Evolutionary conservation across 2,797 vertebrate species (phyloP).

Genomic region (Discoglossus pictus): DNA sequence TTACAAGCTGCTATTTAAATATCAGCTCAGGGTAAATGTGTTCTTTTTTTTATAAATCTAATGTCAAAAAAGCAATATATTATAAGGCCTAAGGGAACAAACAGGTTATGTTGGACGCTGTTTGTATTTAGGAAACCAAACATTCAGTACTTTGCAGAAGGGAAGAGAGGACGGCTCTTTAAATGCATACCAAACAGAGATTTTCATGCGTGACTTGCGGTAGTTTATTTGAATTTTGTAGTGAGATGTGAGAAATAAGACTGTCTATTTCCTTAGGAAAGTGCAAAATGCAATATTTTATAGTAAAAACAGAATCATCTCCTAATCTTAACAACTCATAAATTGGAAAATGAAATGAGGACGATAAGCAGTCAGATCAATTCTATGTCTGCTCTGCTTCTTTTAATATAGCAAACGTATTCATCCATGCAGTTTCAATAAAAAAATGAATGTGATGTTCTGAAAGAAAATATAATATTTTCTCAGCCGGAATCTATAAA

Average conservation of each 20-base stretch:
- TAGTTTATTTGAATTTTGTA: conserved; percentile 39
- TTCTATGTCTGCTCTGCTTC: conserved; percentile 26
- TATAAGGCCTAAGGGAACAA: not conserved
- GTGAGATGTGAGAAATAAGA: conserved; percentile 11
- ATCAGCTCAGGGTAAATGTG: too few species aligned
- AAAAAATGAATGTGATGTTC: conserved; percentile 7
- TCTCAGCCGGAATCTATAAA: conserved; percentile 7
- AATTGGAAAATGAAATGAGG: conserved; percentile 40
- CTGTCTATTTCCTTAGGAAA: conserved; percentile 12
- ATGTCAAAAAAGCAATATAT: not conserved
- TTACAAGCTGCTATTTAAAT: too few species aligned
- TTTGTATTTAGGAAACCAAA: not conserved
- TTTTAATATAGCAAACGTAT: conserved; percentile 33
- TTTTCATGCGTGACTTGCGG: conserved; percentile 19
- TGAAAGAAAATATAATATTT: conserved; percentile 5
- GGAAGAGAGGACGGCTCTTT: conserved; percentile 1
- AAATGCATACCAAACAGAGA: conserved; percentile 27
- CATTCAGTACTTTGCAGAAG: conserved; percentile 1
- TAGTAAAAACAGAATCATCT: conserved; percentile 28
- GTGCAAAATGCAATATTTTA: conserved; percentile 30
- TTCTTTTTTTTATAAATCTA: too few species aligned
- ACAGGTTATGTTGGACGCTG: not conserved
- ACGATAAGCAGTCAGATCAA: conserved; percentile 40
- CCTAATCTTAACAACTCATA: conserved; percentile 37
- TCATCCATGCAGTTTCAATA: conserved; percentile 31